Conservation (phyloP, 2,113 vertebrate species). For the Paracanthobrama guichenoti region DNA sequence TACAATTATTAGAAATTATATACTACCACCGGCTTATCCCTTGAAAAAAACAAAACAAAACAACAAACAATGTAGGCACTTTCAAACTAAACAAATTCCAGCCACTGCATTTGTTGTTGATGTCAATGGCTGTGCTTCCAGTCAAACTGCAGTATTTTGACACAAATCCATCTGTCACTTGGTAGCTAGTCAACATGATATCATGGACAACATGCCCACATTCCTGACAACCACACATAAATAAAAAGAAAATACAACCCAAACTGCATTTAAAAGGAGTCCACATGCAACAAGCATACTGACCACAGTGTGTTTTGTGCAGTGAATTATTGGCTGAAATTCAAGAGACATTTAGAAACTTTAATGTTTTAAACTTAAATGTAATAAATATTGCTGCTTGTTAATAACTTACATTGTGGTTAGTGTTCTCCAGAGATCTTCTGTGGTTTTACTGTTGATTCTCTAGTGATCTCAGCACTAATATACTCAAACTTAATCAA, state of each 20-base stretch:
- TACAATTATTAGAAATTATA: no score
- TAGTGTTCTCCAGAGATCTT: no score
- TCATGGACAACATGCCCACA: not conserved
- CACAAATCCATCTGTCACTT: conserved; percentile 21
- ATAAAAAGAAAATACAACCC: not conserved
- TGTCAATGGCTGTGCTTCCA: conserved; percentile 6
- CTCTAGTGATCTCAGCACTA: no score
- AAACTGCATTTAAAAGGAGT: not conserved
- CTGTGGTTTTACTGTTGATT: no score
- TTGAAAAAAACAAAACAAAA: not conserved
- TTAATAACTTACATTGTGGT: no score
- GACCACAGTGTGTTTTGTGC: not conserved
- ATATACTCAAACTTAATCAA: no score
- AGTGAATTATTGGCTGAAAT: not conserved
- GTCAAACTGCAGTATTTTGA: not conserved
- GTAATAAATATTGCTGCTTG: no score
- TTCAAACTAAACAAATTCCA: not conserved
- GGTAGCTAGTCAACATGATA: not conserved
- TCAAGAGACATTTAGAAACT: not conserved
- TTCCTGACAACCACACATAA: not conserved
- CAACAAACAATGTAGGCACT: not conserved
- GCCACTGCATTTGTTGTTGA: not conserved
- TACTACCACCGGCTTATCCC: not conserved
- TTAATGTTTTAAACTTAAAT: no score
- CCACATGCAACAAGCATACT: not conserved